Evolutionary conservation across 2,113 vertebrate species (phyloP), one percentile per base, ranked within the genome.

Genomic region (Campylorhamphus procurvoides): DNA sequence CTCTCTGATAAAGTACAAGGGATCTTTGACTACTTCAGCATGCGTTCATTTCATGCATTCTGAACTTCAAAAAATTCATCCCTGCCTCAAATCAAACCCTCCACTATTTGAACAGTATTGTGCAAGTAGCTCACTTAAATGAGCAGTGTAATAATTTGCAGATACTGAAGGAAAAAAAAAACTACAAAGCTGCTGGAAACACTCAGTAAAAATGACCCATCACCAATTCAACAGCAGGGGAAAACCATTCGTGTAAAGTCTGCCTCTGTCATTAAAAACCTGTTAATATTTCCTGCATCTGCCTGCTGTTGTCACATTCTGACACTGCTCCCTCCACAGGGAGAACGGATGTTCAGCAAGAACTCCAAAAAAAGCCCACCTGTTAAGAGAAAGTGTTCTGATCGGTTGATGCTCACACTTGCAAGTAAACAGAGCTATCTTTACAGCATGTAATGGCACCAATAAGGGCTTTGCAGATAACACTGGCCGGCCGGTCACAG

Each of bases 401-500:
- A 58, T 82, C 80, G 46, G 64, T 20, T 82, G 94, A 92, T 69
- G 93, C 94, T 93, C 94, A 35, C 85, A 72, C 94, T 82, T 87
- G 40, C 71, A 72, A 91, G 85, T 60, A 94, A 97, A 97, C 85
- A 93, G 13, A 62, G 68, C 91, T 95, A 76, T 92, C 90, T 93
- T 94, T 92, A 95, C 68, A 82, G 64, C 67, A 9, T 2, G 31
- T 69, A 67, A 94, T 94, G 78, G 92, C 62, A 85, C 88, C 79
- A 92, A 52, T 93, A 63, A 72, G n/a, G 53, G 19, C 27, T 4
- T 22, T 59, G 18, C 40, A 83, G 90, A 96, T 93, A 95, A 94
- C 81, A 20, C 20, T 56, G 18, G 29, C 39, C 31, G 72, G 60
- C 64, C 9, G 31, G 53, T 74, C 72, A 66, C 82, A 64, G 62